phyloP scores from a whole-genome alignment of 2,888 invertebrate species.

The Empis livida region DNA sequence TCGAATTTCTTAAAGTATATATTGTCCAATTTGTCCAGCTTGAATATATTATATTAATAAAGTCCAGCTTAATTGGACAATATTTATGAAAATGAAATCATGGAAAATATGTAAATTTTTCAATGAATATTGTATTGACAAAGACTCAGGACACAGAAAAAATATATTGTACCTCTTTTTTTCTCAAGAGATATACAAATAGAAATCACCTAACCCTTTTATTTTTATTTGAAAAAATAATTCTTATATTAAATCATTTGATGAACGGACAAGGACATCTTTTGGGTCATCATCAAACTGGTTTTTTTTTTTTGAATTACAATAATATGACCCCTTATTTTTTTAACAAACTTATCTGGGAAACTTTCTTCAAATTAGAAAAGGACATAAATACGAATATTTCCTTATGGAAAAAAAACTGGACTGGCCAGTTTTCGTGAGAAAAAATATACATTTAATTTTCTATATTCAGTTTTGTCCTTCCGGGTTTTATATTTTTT shows the following conservation, averaged over 20 bases:
- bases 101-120: too few species aligned
- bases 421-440: conserved; percentile 21
- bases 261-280: conserved; percentile 13
- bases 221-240: too few species aligned
- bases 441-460: conserved; percentile 9
- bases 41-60: too few species aligned
- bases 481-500: not conserved
- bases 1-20: conserved; percentile 9
- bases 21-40: conserved; percentile 6
- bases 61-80: too few species aligned
- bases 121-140: too few species aligned
- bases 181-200: too few species aligned
- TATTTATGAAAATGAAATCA: too few species aligned
- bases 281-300: conserved; percentile 15
- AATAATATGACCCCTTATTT: not conserved
- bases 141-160: too few species aligned
- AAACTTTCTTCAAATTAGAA: conserved; percentile 9
- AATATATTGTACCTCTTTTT: too few species aligned
- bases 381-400: conserved; percentile 6
- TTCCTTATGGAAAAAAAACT: conserved; percentile 12
- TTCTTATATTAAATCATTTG: too few species aligned
- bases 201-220: conserved; percentile 3
- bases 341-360: too few species aligned
- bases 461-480: conserved; percentile 4
- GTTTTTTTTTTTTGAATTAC: too few species aligned